A percentile compares a stretch with the other conserved stretches of the same genome.
phyloP scores from a whole-genome alignment of 2,113 vertebrate genomes.

The Equus quagga region DNA sequence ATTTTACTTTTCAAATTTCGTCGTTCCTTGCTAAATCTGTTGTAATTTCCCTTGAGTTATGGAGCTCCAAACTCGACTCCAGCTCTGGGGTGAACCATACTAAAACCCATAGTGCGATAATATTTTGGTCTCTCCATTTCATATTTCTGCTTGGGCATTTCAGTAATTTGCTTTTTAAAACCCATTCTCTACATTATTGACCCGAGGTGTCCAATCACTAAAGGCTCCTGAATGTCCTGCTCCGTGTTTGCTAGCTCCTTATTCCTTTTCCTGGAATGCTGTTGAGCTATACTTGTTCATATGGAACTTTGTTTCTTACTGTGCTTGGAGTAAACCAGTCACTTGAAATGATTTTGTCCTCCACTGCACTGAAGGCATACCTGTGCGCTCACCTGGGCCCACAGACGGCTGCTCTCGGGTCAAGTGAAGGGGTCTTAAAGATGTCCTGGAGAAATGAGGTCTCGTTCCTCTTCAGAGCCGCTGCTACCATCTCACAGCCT shows the following conservation, averaged over 20 bases:
- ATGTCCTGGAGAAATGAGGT: not conserved
- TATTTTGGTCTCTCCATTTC: not conserved
- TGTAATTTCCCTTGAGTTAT: not conserved
- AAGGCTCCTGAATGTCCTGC: not conserved
- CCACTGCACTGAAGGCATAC: fast-evolving
- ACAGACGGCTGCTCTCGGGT: not conserved
- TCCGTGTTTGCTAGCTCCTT: not conserved
- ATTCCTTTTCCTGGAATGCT: not conserved
- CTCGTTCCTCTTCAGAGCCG: not conserved
- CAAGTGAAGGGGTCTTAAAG: not conserved
- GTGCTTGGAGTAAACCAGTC: not conserved
- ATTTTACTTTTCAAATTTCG: not conserved
- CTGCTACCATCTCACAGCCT: not conserved
- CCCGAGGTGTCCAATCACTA: not conserved
- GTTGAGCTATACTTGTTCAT: not conserved
- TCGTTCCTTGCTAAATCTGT: not conserved
- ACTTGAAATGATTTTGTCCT: not conserved
- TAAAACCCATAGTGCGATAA: not conserved
- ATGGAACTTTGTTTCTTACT: not conserved
- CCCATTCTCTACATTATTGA: not conserved
- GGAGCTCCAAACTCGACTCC: not conserved
- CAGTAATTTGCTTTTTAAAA: not conserved
- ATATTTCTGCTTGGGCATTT: not conserved
- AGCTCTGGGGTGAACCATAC: not conserved
- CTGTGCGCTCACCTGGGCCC: not conserved